These are phyloP conservation scores for Stratiolaelaps scimitus DNA, from an alignment of 1,140 invertebrate species.

Conservation along the genomic window DNA sequence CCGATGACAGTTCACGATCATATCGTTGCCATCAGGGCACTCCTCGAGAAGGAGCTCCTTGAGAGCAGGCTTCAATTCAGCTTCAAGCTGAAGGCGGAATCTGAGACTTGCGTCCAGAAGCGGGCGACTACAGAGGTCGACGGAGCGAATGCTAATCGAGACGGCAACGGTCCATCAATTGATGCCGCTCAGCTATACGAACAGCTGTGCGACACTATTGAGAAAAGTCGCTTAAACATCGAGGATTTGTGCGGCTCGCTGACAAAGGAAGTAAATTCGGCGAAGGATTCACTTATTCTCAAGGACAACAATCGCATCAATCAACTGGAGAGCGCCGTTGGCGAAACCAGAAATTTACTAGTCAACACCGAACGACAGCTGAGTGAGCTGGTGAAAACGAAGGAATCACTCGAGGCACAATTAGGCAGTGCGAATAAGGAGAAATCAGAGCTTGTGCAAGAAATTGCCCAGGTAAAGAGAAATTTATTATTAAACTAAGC, in stretches of 20 bases:
- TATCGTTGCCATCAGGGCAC: constrained; percentile 16
- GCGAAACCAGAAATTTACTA: not conserved
- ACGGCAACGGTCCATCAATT: not conserved
- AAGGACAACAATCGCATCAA: constrained; percentile 25
- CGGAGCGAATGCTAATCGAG: too few relatives aligned
- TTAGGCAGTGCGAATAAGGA: not conserved
- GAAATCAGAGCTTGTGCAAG: not conserved
- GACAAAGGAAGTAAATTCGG: constrained; percentile 3
- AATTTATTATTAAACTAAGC: too few relatives aligned
- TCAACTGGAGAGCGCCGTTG: not conserved
- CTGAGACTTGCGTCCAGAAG: too few relatives aligned
- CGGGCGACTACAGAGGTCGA: too few relatives aligned
- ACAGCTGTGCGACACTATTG: constrained; percentile 11
- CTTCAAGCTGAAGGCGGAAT: not conserved
- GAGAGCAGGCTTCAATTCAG: constrained; percentile 4
- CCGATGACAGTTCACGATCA: constrained; percentile 28
- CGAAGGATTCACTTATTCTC: constrained; percentile 12
- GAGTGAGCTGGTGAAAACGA: not conserved
- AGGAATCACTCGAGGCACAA: not conserved
- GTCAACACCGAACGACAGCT: not conserved
- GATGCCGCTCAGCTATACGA: not conserved
- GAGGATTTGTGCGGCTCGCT: constrained; percentile 3
- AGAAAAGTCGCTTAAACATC: not conserved
- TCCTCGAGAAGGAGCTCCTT: constrained; percentile 15
- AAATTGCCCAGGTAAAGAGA: not conserved